Evolutionary conservation across 2,797 vertebrate species (phyloP).

Genomic region (Clarias laeviceps): DNA sequence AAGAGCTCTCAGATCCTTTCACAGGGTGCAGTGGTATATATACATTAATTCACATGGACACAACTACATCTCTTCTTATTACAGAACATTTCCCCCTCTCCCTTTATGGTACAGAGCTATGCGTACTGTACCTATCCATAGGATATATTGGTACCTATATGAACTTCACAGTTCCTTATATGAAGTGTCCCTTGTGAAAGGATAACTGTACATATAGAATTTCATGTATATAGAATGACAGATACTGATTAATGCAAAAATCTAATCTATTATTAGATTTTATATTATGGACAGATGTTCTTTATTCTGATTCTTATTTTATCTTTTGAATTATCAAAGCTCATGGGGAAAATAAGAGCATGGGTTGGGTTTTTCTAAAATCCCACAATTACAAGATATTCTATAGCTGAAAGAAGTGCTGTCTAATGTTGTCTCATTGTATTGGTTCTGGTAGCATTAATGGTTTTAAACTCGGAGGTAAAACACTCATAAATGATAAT

Average conservation of each 20-base stretch:
- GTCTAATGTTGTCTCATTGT: conserved; percentile 70
- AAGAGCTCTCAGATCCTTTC: conserved; percentile 85
- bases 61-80: conserved; percentile 65
- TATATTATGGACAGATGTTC: not conserved
- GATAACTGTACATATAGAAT: not conserved
- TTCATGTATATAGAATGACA: not conserved
- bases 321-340: conserved; percentile 14
- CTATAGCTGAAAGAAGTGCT: not conserved
- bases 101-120: conserved; percentile 35
- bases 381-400: not conserved
- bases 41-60: conserved; percentile 64
- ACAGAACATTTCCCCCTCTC: conserved; percentile 27
- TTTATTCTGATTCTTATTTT: not conserved
- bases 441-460: conserved; percentile 66
- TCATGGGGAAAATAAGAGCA: no score
- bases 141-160: conserved; percentile 32
- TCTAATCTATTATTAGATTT: not conserved
- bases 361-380: not conserved
- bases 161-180: conserved; percentile 5
- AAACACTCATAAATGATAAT: conserved; percentile 91
- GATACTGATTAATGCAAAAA: not conserved
- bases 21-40: conserved; percentile 60
- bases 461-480: conserved; percentile 82
- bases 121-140: conserved; percentile 44
- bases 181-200: not conserved